Percentiles rank a stretch among this genome's conserved stretches.
Conservation (phyloP, 2,888 invertebrate genomes). For the Synanthedon andrenaeformis region DNA sequence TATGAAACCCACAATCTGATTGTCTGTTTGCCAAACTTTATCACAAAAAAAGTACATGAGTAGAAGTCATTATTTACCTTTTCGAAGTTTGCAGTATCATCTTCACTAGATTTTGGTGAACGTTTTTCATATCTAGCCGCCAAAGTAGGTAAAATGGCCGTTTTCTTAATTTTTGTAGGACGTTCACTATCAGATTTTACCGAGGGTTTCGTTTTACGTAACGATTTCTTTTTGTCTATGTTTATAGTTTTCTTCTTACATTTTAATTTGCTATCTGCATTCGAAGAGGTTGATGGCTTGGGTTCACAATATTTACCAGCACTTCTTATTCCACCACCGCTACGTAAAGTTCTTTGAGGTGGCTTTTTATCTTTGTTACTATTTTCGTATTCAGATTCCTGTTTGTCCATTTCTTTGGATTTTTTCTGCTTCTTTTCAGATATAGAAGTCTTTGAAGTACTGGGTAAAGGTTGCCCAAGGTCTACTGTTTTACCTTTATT, state of each 20-base stretch:
- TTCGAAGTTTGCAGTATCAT: constrained; percentile 77
- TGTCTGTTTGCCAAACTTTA: too few species aligned
- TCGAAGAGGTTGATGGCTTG: constrained; percentile 75
- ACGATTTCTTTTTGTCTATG: constrained; percentile 53
- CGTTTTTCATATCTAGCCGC: constrained; percentile 89
- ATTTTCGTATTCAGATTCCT: constrained; percentile 60
- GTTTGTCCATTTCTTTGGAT: constrained; percentile 48
- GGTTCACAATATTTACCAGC: constrained; percentile 89
- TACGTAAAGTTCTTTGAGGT: constrained; percentile 72
- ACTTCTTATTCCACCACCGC: constrained; percentile 80
- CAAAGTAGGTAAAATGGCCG: constrained; percentile 89
- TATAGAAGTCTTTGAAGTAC: constrained; percentile 59
- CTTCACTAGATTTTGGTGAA: constrained; percentile 69
- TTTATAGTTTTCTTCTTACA: constrained; percentile 39
- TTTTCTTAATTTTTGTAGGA: constrained; percentile 57
- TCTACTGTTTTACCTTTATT: too few species aligned
- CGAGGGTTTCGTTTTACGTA: constrained; percentile 28
- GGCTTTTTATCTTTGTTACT: constrained; percentile 52
- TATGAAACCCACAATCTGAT: not conserved
- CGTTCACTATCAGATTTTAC: constrained; percentile 63
- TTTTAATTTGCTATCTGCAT: constrained; percentile 65
- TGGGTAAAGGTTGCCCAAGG: constrained; percentile 58
- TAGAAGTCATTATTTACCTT: constrained; percentile 48
- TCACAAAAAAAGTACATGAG: too few species aligned
- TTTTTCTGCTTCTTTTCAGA: constrained; percentile 58